Evolutionary conservation across 2,797 vertebrate species (phyloP).

Genomic region (Platyrinchus mystaceus): DNA sequence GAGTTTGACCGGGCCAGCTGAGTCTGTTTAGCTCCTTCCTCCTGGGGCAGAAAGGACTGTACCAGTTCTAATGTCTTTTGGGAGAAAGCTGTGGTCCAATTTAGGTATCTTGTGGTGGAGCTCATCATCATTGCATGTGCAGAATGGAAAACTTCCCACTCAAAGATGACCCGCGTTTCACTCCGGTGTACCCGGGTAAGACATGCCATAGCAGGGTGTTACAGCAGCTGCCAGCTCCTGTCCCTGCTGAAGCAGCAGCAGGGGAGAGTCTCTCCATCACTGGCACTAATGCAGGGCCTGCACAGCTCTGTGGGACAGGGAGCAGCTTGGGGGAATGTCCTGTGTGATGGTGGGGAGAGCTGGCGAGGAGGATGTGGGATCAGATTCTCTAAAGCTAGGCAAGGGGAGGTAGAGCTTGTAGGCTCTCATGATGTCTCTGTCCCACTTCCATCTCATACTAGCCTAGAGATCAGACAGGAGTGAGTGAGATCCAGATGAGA

Average conservation of each 20-base stretch:
- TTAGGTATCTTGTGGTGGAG: background rate
- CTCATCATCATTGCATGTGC: rapidly evolving
- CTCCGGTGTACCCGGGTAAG: background rate
- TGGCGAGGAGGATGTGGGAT: rapidly evolving
- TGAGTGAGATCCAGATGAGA: background rate
- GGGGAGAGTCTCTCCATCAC: background rate
- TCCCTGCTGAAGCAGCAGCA: background rate
- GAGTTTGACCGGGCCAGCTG: background rate
- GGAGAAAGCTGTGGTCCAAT: background rate
- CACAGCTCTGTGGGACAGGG: background rate
- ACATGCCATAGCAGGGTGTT: rapidly evolving
- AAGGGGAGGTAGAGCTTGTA: background rate
- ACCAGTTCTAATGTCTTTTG: background rate
- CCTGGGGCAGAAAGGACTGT: background rate
- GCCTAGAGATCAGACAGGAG: background rate
- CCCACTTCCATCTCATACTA: rapidly evolving
- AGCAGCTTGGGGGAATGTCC: rapidly evolving
- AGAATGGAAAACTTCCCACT: background rate
- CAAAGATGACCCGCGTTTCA: background rate
- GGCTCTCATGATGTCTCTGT: background rate
- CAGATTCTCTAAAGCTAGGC: background rate
- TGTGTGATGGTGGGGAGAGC: rapidly evolving
- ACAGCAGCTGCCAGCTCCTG: background rate
- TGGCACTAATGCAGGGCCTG: rapidly evolving
- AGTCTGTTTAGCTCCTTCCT: background rate